phyloP scores from a whole-genome alignment of 2,888 invertebrate genomes.

The Clusia tigrina region DNA sequence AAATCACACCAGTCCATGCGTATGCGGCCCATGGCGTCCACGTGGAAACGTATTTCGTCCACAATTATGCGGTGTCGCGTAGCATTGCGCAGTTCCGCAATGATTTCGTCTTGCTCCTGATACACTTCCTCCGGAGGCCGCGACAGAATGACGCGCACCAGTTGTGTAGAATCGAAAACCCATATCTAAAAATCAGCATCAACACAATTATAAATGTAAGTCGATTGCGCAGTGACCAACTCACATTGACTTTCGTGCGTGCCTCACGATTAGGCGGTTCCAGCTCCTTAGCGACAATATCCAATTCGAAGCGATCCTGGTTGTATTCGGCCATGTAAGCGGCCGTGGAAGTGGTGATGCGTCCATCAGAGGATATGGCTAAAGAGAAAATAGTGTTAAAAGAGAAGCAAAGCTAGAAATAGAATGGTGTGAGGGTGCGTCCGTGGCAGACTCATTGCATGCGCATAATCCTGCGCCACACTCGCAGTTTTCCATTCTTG shows the following conservation, averaged over 20 bases:
- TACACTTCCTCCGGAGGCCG: constrained; percentile 81
- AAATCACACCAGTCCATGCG: constrained; percentile 79
- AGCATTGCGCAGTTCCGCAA: constrained; percentile 76
- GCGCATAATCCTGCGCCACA: too few relatives aligned
- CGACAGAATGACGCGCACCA: constrained; percentile 85
- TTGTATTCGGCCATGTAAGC: constrained; percentile 88
- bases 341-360: constrained; percentile 72
- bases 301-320: constrained; percentile 85
- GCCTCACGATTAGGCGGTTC: constrained; percentile 82
- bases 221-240: constrained; percentile 45
- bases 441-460: too few relatives aligned
- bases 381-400: neutral
- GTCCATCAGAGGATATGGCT: constrained; percentile 62
- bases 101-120: constrained; percentile 75
- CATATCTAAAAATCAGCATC: constrained; percentile 81
- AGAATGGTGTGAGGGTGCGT: too few relatives aligned
- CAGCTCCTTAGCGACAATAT: constrained; percentile 82
- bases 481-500: too few relatives aligned
- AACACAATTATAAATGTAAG: constrained; percentile 14
- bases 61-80: constrained; percentile 81
- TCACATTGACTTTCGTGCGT: constrained; percentile 79
- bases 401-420: too few relatives aligned
- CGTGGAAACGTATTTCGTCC: constrained; percentile 79
- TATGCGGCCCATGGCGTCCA: constrained; percentile 68
- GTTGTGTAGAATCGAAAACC: constrained; percentile 85